Evolutionary conservation across 1,140 invertebrate species (phyloP), one percentile per base, ranked within the genome.

Genomic region (Vollenhovia emeryi): DNA sequence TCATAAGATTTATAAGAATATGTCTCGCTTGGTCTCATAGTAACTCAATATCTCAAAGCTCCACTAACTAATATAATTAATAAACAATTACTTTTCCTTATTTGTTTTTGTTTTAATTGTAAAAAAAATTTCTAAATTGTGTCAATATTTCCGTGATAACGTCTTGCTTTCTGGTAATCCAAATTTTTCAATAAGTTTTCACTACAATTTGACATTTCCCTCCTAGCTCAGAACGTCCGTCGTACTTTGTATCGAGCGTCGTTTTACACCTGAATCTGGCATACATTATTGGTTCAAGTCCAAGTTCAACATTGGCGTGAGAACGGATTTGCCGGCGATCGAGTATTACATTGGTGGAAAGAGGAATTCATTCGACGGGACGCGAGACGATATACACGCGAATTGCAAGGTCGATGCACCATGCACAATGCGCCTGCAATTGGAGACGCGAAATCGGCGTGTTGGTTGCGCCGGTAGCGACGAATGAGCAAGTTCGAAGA

Each of bases 401-500:
- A 66, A 68, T 55, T 27, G 79, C 71, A 71, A 86, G 68, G 84
- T 84, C 78, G 71, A 55, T 66, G 73, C 59, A 24, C 83, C 36
- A 18, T 59, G 36, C 76, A 62, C 50, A 74, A 71, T 75, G 84
- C 62, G 86, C 75, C 62, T 75, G 78, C 84, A 91, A 91, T 91
- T 85, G 90, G 83, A 92, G 91, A 92, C 87, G 92, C 76, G 74
- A 85, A 92, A 92, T 92, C 89, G 66, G 66, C 48, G 89, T 89
- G 86, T 75, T 80, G 86, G 91, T 91, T 91, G 86, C 89, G 50
- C 48, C 75, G 66, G 82, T 85, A 84, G 85, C 86, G 89, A 87
- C 74, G 92, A 91, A 60, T 84, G 89, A 90, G 84, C 71, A 88
- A 89, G 91, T 92, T 93, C 91, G 88, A 91, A 64, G 88, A 93